Evolutionary conservation across 2,888 invertebrate species (phyloP), one percentile per base, ranked within the genome.

Genomic region (Lumbricus terrestris): DNA sequence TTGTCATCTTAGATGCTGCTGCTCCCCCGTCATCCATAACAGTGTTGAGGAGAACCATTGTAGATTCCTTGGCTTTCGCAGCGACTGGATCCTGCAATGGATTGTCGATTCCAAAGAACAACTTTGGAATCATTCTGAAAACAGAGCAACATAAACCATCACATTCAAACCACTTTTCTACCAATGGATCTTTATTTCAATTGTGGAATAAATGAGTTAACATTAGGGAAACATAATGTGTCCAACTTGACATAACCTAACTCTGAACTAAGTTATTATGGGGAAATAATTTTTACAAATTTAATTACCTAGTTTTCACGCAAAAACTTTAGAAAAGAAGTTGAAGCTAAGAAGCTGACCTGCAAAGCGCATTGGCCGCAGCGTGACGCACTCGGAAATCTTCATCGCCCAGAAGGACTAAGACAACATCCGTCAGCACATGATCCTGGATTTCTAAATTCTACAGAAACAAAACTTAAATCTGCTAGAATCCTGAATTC

Each of bases 351-450:
- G 29, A 16, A 85, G 93, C 95, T 95, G 95, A 97, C 97, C 95
- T 96, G 85, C 96, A 95, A 90, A 97, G 96, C 6, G 97, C 96
- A 88, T 96, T 95, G 0, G 97, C 96, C 0, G 97, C 96, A 0
- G 97, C 96, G 91, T 96, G 96, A 91, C 98, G 96, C 0, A 98
- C 97, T 94, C 97, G 96, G 90, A 96, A 96, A 94, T 98, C 97
- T 92, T 97, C 97, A 94, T 97, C 97, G 15, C 96, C 96, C 1
- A 97, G 94, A 91, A 97, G 95, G 23, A 96, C 95, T 34, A 97
- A 95, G 18, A 97, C 94, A 1, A 97, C 96, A 91, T 96, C 95
- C 90, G 95, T 94, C 88, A 97, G 93, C 47, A 96, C 95, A 92
- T 96, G 96, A 91, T 96, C 95, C 95, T 97, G 97, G 93, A 93